Conservation (phyloP, 2,888 invertebrate species). For the Drosophila mimetica region DNA sequence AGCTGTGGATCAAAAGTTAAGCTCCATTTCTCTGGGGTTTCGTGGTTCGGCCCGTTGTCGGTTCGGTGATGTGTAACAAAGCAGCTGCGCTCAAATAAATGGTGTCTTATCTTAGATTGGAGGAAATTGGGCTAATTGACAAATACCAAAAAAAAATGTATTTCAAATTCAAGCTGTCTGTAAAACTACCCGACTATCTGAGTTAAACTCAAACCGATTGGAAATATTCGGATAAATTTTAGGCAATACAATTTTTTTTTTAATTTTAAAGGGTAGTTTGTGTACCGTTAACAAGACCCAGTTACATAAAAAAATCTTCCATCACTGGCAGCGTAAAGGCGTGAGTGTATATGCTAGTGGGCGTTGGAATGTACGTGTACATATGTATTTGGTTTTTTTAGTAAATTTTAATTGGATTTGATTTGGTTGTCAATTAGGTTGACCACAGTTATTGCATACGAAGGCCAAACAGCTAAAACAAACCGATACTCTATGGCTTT, state of each 20-base stretch:
- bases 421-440: slow-evolving; percentile 24
- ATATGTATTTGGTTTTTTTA: slow-evolving; percentile 43
- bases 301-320: not conserved
- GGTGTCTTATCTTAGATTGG: not conserved
- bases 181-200: not conserved
- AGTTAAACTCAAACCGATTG: not conserved
- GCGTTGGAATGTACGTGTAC: slow-evolving; percentile 39
- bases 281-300: not conserved
- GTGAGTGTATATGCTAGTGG: slow-evolving; percentile 27
- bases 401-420: slow-evolving; percentile 34
- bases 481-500: slow-evolving; percentile 39
- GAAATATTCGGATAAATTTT: not conserved
- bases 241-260: not conserved
- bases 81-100: slow-evolving; percentile 60
- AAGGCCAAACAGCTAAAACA: slow-evolving; percentile 62
- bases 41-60: slow-evolving; percentile 56
- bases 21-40: not conserved
- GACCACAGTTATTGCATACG: slow-evolving; percentile 56
- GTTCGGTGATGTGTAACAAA: slow-evolving; percentile 74
- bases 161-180: not conserved
- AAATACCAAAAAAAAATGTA: not conserved
- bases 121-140: not conserved
- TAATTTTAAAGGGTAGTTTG: not conserved
- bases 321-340: slow-evolving; percentile 4
- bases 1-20: slow-evolving; percentile 7